phyloP scores from a whole-genome alignment of 2,113 vertebrate genomes.

The Candoia aspera region DNA sequence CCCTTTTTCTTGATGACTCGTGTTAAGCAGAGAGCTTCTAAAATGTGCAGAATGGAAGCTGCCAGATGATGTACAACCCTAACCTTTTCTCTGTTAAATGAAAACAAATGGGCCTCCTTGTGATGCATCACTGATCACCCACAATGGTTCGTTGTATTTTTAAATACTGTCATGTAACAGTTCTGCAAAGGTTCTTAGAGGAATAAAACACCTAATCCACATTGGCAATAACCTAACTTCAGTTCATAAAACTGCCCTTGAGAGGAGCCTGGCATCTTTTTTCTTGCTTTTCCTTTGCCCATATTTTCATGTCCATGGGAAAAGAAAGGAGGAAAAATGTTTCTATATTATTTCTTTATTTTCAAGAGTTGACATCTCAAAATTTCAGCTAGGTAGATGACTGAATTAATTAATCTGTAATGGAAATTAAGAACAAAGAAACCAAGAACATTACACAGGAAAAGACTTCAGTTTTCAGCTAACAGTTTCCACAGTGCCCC shows the following conservation, averaged over 20 bases:
- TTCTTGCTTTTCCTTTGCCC: neutral
- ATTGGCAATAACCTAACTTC: constrained; percentile 7
- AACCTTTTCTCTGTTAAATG: constrained; percentile 67
- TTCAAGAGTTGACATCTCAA: neutral
- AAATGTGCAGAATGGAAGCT: constrained; percentile 44
- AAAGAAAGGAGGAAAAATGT: neutral
- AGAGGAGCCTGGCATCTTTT: neutral
- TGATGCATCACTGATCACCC: constrained; percentile 59
- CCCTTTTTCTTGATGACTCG: constrained; percentile 50
- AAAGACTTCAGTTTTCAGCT: no score
- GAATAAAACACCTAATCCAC: constrained; percentile 37
- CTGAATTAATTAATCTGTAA: neutral
- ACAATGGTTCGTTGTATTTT: constrained; percentile 51
- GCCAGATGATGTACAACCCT: constrained; percentile 59
- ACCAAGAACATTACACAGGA: neutral
- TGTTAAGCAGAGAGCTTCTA: constrained; percentile 22
- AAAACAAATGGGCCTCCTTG: constrained; percentile 50
- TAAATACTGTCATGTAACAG: constrained; percentile 48
- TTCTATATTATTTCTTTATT: neutral
- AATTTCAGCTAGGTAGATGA: neutral
- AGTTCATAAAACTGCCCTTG: neutral
- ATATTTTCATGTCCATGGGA: neutral
- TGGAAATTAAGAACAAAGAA: neutral
- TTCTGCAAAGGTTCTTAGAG: constrained; percentile 22
- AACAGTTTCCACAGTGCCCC: no score